Evolutionary conservation across 2,888 invertebrate genomes (phyloP), one percentile per base, ranked within the genome.

Genomic region (Aleiodes testaceus): DNA sequence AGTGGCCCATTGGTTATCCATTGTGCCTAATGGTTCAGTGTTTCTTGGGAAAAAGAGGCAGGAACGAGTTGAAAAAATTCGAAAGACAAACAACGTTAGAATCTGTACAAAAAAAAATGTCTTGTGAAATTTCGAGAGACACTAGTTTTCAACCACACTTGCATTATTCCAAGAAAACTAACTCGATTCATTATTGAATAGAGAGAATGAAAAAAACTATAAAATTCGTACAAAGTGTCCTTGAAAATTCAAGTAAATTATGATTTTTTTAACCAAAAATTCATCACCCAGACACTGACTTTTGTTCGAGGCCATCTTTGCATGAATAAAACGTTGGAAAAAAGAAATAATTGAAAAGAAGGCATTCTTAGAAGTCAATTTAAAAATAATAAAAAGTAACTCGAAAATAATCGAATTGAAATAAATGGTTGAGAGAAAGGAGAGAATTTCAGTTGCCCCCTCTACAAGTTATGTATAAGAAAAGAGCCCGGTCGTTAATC

Each of bases 401-500:
- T 26, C n/a, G 26, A 53, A 26, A 20, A 20, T 26, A 30, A 30
- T 30, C 7, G 30, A 30, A 30, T 14, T 30, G n/a, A 11, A 50
- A 16, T 18, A 49, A 16, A 18, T 14, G 18, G 1, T 49, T 3
- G n/a, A 55, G 7, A 26, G 7, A 55, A 55, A 55, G 5, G 30
- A 30, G 26, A 14, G 36, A 55, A 55, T 55, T 36, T 55, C 30
- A 36, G 55, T 14, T 55, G 36, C 9, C 36, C 36, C 36, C 36
- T 36, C 36, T 1, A 3, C 36, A 26, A 26, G 2, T 36, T 36
- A 36, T 36, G 36, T 36, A 36, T 36, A 7, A 36, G 9, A 7
- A 36, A 36, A 36, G 9, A 74, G 72, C 72, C 74, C 74, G 71
- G 70, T 76, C 78, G 76, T 80, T 79, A 80, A 83, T 80, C 81